These are phyloP conservation scores for Cheilinus undulatus DNA, from an alignment of 2,113 vertebrate genomes.

Conservation along the genomic window DNA sequence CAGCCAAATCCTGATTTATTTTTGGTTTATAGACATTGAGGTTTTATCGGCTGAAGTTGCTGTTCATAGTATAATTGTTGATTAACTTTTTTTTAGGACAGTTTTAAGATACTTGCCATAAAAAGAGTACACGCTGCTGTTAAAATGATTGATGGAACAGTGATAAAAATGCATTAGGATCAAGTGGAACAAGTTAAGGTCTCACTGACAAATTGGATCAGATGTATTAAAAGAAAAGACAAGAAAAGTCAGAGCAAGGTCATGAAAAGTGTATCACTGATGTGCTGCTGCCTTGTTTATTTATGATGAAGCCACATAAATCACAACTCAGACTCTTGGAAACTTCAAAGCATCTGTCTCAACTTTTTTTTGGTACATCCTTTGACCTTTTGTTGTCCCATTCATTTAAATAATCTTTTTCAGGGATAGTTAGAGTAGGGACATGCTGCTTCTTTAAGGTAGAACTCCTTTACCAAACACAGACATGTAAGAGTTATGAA, in stretches of 20 bases:
- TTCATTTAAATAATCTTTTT: not conserved
- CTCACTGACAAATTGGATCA: not conserved
- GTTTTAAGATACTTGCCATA: not conserved
- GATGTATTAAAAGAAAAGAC: not conserved
- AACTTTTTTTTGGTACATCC: not conserved
- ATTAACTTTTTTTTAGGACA: not conserved
- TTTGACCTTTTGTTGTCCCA: not conserved
- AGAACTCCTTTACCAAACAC: not conserved
- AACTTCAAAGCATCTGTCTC: not conserved
- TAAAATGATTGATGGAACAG: constrained; percentile 9
- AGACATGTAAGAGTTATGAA: constrained; percentile 17
- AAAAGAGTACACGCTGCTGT: not conserved
- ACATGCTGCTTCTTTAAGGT: not conserved
- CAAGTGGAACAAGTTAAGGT: not conserved
- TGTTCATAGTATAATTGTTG: not conserved
- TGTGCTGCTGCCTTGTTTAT: not conserved
- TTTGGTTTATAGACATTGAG: not conserved
- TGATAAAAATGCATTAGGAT: not conserved
- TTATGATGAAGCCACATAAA: not conserved
- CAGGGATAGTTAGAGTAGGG: not conserved
- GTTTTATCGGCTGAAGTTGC: not conserved
- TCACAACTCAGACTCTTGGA: not conserved
- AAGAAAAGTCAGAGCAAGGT: not conserved
- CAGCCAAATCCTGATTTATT: not conserved
- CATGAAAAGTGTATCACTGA: not conserved